Conservation (phyloP, 2,797 vertebrate species). For the Nyctibius grandis region DNA sequence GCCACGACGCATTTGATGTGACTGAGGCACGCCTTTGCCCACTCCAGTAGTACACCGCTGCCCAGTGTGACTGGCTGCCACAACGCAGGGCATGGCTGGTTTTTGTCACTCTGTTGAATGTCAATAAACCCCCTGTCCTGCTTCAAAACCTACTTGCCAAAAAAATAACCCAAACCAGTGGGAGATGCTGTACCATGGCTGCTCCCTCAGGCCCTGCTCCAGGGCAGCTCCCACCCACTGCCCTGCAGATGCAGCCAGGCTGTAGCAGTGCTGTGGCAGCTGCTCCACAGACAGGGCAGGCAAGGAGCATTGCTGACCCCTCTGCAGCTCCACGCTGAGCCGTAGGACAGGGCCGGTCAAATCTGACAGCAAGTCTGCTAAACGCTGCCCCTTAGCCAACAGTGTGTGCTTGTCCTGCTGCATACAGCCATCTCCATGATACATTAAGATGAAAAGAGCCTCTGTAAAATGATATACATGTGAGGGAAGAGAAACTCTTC, state of each 20-base stretch:
- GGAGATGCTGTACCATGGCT: not conserved
- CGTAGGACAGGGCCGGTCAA: not conserved
- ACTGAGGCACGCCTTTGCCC: not conserved
- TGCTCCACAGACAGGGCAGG: not conserved
- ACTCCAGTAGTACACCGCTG: not conserved
- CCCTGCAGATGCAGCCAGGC: not conserved
- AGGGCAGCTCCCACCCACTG: not conserved
- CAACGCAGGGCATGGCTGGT: not conserved
- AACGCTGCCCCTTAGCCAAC: not conserved
- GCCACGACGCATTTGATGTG: rapidly evolving
- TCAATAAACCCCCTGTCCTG: not conserved
- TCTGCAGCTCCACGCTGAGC: not conserved
- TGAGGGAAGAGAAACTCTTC: not conserved
- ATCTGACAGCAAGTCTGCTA: not conserved
- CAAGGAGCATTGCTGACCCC: not conserved
- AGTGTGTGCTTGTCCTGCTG: not conserved
- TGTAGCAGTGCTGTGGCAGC: not conserved
- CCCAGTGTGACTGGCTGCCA: not conserved
- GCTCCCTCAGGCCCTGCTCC: not conserved
- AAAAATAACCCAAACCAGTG: not conserved
- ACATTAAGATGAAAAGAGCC: not conserved
- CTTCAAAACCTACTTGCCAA: not conserved
- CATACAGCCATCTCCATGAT: not conserved
- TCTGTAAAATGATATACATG: not conserved
- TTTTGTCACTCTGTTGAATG: not conserved